A percentile compares a stretch with the other conserved stretches of the same genome.
phyloP scores from a whole-genome alignment of 2,797 vertebrate genomes.

The Hypotaenidia philippensis region DNA sequence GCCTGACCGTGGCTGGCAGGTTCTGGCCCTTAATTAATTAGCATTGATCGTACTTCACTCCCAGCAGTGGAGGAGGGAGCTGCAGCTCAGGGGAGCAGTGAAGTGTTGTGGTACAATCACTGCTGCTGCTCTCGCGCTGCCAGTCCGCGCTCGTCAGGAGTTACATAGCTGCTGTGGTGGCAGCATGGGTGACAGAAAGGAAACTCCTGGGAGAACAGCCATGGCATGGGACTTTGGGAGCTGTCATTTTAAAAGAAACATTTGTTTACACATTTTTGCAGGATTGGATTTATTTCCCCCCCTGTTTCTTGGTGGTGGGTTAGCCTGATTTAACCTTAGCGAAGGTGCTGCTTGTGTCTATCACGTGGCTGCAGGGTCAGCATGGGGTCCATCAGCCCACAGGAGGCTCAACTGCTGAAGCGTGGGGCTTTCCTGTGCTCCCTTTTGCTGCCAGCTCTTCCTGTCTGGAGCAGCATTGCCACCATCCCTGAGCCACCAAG shows the following conservation, averaged over 20 bases:
- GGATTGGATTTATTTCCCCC: not conserved
- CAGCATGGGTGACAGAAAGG: not conserved
- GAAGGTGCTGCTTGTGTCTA: not conserved
- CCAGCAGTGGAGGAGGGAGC: conserved; percentile 35
- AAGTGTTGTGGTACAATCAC: conserved; percentile 30
- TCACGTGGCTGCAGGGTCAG: not conserved
- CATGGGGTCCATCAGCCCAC: not conserved
- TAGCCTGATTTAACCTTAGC: not conserved
- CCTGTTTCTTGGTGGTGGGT: not conserved
- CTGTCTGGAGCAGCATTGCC: not conserved
- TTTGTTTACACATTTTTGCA: not conserved
- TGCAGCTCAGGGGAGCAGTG: conserved; percentile 31
- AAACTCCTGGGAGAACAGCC: not conserved
- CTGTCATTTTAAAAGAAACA: not conserved
- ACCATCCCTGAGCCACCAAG: not conserved
- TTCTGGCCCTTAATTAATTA: conserved; percentile 67
- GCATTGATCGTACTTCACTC: conserved; percentile 42
- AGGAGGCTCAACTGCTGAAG: not conserved
- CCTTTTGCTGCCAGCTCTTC: not conserved
- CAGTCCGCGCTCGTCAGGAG: not conserved
- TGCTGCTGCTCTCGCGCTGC: not conserved
- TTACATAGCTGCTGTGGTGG: not conserved
- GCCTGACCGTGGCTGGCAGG: not conserved
- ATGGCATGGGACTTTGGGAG: not conserved
- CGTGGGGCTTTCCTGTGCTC: fast-evolving